Conservation (phyloP, 2,888 invertebrate genomes). For the Limnephilus marmoratus region DNA sequence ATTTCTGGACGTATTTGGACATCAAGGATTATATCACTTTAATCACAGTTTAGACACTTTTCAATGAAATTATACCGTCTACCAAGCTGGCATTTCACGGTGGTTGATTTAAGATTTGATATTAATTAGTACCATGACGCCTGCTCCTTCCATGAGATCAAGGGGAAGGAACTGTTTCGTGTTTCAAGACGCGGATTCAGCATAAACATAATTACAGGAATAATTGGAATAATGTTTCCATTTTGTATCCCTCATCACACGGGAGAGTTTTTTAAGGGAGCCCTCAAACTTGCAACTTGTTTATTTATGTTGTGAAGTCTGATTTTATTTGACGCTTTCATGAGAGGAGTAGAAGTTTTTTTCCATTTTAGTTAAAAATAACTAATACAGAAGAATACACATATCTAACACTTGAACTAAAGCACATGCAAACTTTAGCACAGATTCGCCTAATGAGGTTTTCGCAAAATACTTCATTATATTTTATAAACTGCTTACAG, state of each 20-base stretch:
- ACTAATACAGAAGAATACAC: no score
- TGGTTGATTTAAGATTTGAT: conserved; percentile 23
- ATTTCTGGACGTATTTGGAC: not conserved
- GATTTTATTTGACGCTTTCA: not conserved
- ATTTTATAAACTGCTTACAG: no score
- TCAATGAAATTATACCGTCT: not conserved
- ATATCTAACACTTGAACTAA: no score
- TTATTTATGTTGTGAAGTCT: not conserved
- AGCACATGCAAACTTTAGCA: no score
- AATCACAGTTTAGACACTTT: not conserved
- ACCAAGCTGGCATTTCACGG: conserved; percentile 9
- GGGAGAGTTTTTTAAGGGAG: not conserved
- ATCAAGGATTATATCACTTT: not conserved
- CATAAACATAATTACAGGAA: conserved; percentile 36
- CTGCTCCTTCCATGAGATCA: conserved; percentile 23
- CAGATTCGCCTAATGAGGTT: no score
- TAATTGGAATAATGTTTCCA: conserved; percentile 14
- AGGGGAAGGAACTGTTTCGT: conserved; percentile 54
- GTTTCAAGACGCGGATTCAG: conserved; percentile 57
- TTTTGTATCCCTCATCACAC: not conserved
- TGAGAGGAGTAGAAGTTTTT: not conserved
- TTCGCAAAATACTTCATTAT: no score
- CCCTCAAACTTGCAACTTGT: not conserved
- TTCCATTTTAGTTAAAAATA: not conserved
- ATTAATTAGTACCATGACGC: conserved; percentile 20